A percentile compares a stretch with the other conserved stretches of the same genome.
Evolutionary conservation across 2,888 invertebrate genomes (phyloP).

Genomic region (Drosophila maculinotata): DNA sequence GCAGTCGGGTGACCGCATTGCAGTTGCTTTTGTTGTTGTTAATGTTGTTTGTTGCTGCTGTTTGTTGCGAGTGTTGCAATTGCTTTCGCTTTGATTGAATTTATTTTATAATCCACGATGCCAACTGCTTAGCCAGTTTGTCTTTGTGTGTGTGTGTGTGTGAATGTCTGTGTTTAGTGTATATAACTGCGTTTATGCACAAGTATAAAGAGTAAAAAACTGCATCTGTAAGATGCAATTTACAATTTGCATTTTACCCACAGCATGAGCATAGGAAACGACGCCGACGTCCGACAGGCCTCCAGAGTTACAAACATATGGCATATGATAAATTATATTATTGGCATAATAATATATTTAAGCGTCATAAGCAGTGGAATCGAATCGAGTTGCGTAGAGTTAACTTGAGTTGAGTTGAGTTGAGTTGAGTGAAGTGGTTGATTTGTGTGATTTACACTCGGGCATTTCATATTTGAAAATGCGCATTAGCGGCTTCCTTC

Average conservation of each 20-base stretch:
- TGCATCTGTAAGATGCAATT: constrained; percentile 72
- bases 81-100: constrained; percentile 80
- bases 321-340: constrained; percentile 64
- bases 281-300: constrained; percentile 56
- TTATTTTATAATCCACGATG: constrained; percentile 77
- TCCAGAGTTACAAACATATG: constrained; percentile 10
- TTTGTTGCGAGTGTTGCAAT: constrained; percentile 69
- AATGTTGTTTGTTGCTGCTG: constrained; percentile 34
- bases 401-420: constrained; percentile 1
- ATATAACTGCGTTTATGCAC: constrained; percentile 46
- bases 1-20: constrained; percentile 59
- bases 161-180: constrained; percentile 7
- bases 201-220: constrained; percentile 32
- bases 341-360: constrained; percentile 72
- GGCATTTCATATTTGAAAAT: constrained; percentile 60
- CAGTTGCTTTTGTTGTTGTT: constrained; percentile 35
- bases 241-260: constrained; percentile 70
- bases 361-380: constrained; percentile 32
- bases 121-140: constrained; percentile 59
- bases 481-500: constrained; percentile 69
- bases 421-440: background rate
- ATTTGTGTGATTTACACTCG: constrained; percentile 53
- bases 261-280: constrained; percentile 67
- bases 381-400: constrained; percentile 1
- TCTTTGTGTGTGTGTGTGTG: constrained; percentile 15